Base-by-base conservation (phyloP, 1,140 invertebrate genomes). In the Phenacoccus solenopsis region DNA sequence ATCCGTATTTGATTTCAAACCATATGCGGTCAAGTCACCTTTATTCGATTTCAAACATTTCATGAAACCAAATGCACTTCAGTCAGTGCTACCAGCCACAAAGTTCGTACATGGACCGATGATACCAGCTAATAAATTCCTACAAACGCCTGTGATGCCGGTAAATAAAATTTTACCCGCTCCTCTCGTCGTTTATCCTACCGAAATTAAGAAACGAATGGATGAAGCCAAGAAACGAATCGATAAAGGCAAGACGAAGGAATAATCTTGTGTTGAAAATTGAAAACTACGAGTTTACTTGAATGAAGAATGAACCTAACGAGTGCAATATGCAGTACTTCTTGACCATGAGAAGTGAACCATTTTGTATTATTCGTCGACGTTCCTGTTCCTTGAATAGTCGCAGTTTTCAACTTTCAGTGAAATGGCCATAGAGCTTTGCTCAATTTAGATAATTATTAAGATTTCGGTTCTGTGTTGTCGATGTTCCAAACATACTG, bases 341-440 rank as follows among this genome's bases (percentile, higher is more conserved):
- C n/a, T n/a, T n/a, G n/a, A n/a, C n/a, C n/a, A n/a, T n/a, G n/a
- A n/a, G n/a, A n/a, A n/a, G n/a, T n/a, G n/a, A n/a, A n/a, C n/a
- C n/a, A n/a, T n/a, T n/a, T n/a, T n/a, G n/a, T n/a, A n/a, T n/a
- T n/a, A n/a, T n/a, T n/a, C n/a, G n/a, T n/a, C n/a, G n/a, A n/a
- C n/a, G n/a, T n/a, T n/a, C n/a, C n/a, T n/a, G 30, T 32, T 7
- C 30, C 30, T 32, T 7, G 30, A 32, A 32, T n/a, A 32, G 30
- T 32, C 13, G 5, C 3, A 49, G 16, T 49, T 49, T 49, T n/a
- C 16, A 9, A 49, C 38, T 49, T 49, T 49, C 16, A 49, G 38
- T 49, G 13, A 49, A 49, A 64, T 64, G 59, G 59, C 59, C 59
- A 64, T 64, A 64, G 59, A 64, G 59, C 59, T 10, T 64, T 64